Evolutionary conservation across 2,888 invertebrate genomes (phyloP).

Genomic region (Eupithecia insigniata): DNA sequence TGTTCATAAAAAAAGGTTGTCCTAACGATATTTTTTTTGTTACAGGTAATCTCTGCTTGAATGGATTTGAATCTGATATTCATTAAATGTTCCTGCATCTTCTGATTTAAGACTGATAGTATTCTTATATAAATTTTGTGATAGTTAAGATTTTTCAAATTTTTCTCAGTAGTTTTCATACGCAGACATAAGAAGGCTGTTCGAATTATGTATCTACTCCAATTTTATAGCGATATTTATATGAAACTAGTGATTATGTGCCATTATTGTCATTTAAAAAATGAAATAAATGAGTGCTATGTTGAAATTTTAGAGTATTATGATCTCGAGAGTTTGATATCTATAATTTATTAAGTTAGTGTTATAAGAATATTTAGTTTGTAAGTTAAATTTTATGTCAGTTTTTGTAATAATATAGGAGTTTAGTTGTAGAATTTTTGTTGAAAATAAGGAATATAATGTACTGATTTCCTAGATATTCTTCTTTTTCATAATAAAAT

Average conservation of each 20-base stretch:
- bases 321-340: slow-evolving; percentile 54
- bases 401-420: slow-evolving; percentile 34
- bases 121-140: slow-evolving; percentile 67
- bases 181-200: slow-evolving; percentile 33
- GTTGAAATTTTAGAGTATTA: slow-evolving; percentile 44
- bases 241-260: slow-evolving; percentile 42
- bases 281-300: slow-evolving; percentile 48
- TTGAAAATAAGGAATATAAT: slow-evolving; percentile 34
- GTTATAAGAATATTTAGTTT: slow-evolving; percentile 31
- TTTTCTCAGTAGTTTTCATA: slow-evolving; percentile 20
- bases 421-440: slow-evolving; percentile 26
- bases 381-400: slow-evolving; percentile 26
- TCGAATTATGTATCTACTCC: slow-evolving; percentile 33
- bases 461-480: slow-evolving; percentile 35
- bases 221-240: slow-evolving; percentile 38
- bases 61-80: slow-evolving; percentile 51
- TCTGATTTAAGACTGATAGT: slow-evolving; percentile 77
- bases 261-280: slow-evolving; percentile 50
- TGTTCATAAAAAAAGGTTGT: not conserved
- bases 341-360: slow-evolving; percentile 46
- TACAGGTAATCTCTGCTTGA: slow-evolving; percentile 58
- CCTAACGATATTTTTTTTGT: slow-evolving; percentile 44
- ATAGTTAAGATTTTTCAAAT: slow-evolving; percentile 55
- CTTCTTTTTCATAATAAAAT: slow-evolving; percentile 32
- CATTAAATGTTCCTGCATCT: slow-evolving; percentile 60